Evolutionary conservation across 1,140 invertebrate species (phyloP), one percentile per base, ranked within the genome.

Genomic region (Sycophila sp.): DNA sequence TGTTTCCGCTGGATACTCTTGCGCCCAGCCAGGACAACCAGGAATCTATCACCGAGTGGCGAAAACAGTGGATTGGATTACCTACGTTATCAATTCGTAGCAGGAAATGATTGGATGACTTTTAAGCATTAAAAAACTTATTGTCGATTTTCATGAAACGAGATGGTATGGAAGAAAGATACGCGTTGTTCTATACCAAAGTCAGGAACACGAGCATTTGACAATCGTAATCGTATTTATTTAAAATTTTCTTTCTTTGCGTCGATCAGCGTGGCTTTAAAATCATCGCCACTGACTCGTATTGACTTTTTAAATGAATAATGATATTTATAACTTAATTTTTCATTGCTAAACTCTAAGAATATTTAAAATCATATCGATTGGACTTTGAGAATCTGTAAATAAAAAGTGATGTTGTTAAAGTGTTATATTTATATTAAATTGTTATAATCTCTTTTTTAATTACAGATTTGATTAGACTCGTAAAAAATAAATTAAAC

Each of bases 21-120:
- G 96, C 78, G 96, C 95, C 1, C 94, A 95, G 78, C 89, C 93
- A 13, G 94, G 95, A 1, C 94, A 97, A 81, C 95, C 96, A 0
- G 96, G 96, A 30, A 98, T 98, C 72, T 98, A 98, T 83, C 96
- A 98, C 85, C 89, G 95, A 75, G 95, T 98, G 2, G 94, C 95
- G 1, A 94, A 95, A 82, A 97, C 96, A 1, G 95, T 96, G 5
- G 95, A 98, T 80, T 98, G 96, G 96, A 96, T 98, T 77, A 87
- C 85, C 15, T 86, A 86, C 73, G 82, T 86, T 0, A 86, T 86
- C 58, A 86, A 86, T 71, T 84, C 85, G 72, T 85, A 84, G 74
- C 74, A 60, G 1, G 34, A 36, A 45, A 47, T 30, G 28, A 34
- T 8, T 51, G 4, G 51, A 60, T 30, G 8, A 24, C n/a, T n/a